phyloP scores from a whole-genome alignment of 1,140 invertebrate species.

The Conus ventricosus region DNA sequence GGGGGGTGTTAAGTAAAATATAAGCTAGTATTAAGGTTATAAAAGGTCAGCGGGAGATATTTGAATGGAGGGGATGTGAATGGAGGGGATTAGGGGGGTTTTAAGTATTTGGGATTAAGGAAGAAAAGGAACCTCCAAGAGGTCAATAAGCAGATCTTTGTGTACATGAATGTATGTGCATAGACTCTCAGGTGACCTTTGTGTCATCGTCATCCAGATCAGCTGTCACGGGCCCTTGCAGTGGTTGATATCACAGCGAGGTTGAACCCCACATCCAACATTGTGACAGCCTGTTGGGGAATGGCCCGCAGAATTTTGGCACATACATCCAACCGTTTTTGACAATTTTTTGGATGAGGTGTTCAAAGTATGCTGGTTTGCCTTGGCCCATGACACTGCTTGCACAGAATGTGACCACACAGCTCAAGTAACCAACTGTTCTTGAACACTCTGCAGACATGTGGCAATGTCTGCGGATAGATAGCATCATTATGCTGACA shows the following conservation, averaged over 20 bases:
- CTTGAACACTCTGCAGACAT: neutral
- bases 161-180: slow-evolving; percentile 3
- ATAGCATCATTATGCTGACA: too few relatives aligned
- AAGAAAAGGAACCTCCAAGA: neutral
- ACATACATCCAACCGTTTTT: neutral
- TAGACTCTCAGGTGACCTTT: neutral
- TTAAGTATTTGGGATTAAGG: too few relatives aligned
- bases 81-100: too few relatives aligned
- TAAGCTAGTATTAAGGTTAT: too few relatives aligned
- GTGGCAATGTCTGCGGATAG: too few relatives aligned
- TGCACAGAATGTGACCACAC: neutral
- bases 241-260: neutral
- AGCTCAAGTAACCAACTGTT: neutral
- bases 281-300: slow-evolving; percentile 12
- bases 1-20: too few relatives aligned
- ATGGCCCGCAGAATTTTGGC: neutral
- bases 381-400: neutral
- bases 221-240: slow-evolving; percentile 8
- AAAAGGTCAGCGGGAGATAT: too few relatives aligned
- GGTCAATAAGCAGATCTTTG: neutral
- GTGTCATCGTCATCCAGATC: neutral
- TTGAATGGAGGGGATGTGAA: too few relatives aligned
- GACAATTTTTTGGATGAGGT: neutral
- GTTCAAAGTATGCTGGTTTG: neutral
- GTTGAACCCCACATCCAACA: neutral